Conservation (phyloP, 2,797 vertebrate genomes). For the Pogoniulus pusillus region DNA sequence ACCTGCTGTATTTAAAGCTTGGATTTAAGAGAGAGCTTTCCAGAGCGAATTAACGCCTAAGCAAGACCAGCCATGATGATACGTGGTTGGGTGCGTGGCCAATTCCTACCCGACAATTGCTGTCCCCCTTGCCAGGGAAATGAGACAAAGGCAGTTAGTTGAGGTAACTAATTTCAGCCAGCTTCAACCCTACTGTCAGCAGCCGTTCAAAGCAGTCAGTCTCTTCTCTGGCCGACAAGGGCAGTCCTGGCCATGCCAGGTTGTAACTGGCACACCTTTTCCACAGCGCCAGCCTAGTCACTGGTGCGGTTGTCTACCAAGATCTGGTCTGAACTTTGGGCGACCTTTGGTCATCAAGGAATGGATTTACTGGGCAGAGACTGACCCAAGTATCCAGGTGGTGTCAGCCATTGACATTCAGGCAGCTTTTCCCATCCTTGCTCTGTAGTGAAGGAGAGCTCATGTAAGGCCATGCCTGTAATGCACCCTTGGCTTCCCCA, state of each 20-base stretch:
- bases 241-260: neutral
- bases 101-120: neutral
- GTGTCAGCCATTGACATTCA: neutral
- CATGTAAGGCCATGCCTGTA: neutral
- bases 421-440: neutral
- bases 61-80: neutral
- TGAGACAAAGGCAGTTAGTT: neutral
- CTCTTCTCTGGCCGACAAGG: neutral
- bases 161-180: neutral
- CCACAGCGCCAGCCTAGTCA: neutral
- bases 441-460: neutral
- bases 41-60: neutral
- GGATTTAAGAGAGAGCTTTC: neutral
- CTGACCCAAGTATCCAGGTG: neutral
- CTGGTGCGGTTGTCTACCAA: neutral
- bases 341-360: neutral
- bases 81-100: neutral
- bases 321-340: neutral
- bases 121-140: neutral
- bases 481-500: neutral
- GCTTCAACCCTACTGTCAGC: neutral
- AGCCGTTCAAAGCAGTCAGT: neutral
- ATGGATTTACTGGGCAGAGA: slow-evolving; percentile 3
- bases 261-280: neutral
- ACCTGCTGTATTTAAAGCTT: neutral